These are phyloP conservation scores for Pachyuromys duprasi DNA, from an alignment of 2,797 vertebrate species.

Conservation along the genomic window DNA sequence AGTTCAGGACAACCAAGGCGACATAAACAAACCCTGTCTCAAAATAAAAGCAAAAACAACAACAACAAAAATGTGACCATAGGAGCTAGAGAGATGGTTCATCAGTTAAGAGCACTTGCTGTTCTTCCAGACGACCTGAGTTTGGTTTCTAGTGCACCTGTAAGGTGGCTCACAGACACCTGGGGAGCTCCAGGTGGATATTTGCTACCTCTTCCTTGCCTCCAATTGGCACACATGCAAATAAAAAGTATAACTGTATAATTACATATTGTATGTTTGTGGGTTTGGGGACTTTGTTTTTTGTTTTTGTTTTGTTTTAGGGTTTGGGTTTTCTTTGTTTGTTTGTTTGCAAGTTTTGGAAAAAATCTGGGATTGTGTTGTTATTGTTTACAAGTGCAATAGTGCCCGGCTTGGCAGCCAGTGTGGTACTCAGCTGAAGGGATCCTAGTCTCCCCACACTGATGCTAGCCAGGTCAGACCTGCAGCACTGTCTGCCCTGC, in stretches of 20 bases:
- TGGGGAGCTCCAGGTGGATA: background rate
- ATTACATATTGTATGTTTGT: background rate
- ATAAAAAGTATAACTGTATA: background rate
- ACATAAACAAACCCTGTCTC: too few species aligned
- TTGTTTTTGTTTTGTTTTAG: background rate
- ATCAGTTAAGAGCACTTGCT: background rate
- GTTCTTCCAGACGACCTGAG: background rate
- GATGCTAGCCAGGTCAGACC: background rate
- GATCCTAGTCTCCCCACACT: background rate
- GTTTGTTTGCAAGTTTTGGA: constrained; percentile 13
- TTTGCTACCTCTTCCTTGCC: background rate
- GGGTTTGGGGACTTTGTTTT: background rate
- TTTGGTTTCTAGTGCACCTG: background rate
- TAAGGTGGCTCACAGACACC: background rate
- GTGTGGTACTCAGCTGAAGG: background rate
- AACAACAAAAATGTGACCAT: background rate
- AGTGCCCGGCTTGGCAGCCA: background rate
- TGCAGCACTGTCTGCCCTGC: background rate
- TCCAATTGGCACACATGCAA: background rate
- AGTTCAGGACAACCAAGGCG: too few species aligned
- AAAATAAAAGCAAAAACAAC: too few species aligned
- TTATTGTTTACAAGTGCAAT: background rate
- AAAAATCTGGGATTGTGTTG: background rate
- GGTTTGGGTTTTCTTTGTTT: background rate
- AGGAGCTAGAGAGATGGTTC: background rate